Base-by-base conservation (phyloP, 2,113 vertebrate genomes). In the Salvator merianae region DNA sequence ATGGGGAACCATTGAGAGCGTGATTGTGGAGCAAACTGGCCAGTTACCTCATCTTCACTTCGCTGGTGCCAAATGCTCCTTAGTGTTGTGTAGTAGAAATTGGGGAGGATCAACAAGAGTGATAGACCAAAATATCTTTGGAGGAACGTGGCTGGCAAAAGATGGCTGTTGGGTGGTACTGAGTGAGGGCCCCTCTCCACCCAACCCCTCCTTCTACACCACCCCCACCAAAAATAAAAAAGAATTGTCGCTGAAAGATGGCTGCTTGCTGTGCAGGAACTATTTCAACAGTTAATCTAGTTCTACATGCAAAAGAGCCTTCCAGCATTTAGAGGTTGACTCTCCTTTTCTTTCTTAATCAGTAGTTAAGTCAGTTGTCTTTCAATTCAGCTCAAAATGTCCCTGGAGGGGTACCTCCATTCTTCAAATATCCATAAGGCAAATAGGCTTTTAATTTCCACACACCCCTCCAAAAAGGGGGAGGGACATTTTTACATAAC, bases 341-440 rank as follows among this genome's bases (percentile, higher is more conserved):
- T 88, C 66, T 81, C 87, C 92, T 91, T 83, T 91, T 92, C 90
- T 80, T 91, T 77, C 93, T 93, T 93, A 91, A 93, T 94, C 94
- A 93, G 88, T 90, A 90, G 91, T 87, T 84, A 93, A 92, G 88
- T 91, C 93, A 94, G 94, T 93, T 94, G 92, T 92, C 90, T 93
- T 91, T 93, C 84, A 89, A 92, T 94, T 94, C 91, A 93, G 88
- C 87, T 90, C 86, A 88, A 86, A 82, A 26, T 34, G 90, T 94
- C 96, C 94, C 95, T 78, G 91, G 94, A 96, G 94, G 90, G 92
- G 90, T 1, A 30, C 90, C 90, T 94, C 93, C 81, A 87, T 94
- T 94, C 93, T 94, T 91, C 90, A 85, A 69, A 83, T 93, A 91
- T 94, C 96, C 94, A 92, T 89, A 93, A 95, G 94, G 93, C 95